These are phyloP conservation scores for Hartigia nigra DNA, from an alignment of 2,888 invertebrate species.

Conservation along the genomic window DNA sequence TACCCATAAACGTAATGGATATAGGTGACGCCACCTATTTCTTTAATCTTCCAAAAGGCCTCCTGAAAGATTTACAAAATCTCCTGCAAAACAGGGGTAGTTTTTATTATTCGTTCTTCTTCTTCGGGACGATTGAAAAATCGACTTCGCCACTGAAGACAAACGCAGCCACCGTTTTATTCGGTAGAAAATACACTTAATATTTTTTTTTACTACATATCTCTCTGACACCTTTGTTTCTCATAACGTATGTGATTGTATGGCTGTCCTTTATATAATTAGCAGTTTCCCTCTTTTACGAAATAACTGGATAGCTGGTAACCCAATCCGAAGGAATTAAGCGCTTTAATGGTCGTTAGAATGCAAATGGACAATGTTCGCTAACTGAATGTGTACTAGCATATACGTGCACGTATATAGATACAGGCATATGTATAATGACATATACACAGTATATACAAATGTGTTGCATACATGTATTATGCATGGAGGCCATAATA, in stretches of 20 bases:
- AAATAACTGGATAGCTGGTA: slow-evolving; percentile 34
- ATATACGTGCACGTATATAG: neutral
- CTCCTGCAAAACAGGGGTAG: neutral
- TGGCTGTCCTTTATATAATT: slow-evolving; percentile 29
- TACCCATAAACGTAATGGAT: neutral
- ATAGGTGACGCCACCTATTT: neutral
- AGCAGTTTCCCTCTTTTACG: slow-evolving; percentile 23
- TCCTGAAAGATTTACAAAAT: neutral
- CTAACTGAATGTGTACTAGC: slow-evolving; percentile 15
- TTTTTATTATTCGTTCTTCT: neutral
- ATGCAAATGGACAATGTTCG: slow-evolving; percentile 35
- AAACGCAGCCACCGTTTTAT: neutral
- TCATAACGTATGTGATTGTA: neutral
- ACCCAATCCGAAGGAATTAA: slow-evolving; percentile 35
- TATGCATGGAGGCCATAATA: neutral
- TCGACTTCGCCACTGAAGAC: neutral
- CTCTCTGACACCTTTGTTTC: neutral
- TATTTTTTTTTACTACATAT: neutral
- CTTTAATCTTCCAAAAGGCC: neutral
- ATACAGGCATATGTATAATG: neutral
- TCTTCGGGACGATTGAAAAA: neutral
- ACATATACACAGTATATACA: neutral
- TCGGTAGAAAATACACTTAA: neutral
- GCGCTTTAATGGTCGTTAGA: slow-evolving; percentile 33
- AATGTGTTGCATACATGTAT: neutral